Conservation (phyloP, 2,888 invertebrate species). For the Margaritifera margaritifera region DNA sequence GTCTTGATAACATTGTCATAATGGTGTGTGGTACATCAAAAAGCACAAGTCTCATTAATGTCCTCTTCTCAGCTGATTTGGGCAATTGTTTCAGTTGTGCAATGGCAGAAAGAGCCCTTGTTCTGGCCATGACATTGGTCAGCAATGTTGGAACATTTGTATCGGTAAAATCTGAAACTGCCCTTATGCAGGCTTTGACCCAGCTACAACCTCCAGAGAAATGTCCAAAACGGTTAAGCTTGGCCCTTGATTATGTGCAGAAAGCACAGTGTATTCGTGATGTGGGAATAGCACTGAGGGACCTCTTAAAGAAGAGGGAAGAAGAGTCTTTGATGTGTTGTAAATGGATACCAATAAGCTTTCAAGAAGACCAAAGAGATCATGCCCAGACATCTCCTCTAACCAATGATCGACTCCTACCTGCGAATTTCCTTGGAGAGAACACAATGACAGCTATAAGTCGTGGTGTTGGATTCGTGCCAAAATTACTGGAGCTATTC, state of each 20-base stretch:
- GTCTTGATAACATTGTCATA: conserved; percentile 9
- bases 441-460: too few relatives aligned
- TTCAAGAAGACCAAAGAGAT: too few relatives aligned
- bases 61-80: not conserved
- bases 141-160: conserved; percentile 31
- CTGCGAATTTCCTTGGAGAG: too few relatives aligned
- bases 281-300: conserved; percentile 9
- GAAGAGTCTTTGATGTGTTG: conserved; percentile 18
- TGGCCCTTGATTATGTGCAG: conserved; percentile 11
- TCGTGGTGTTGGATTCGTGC: too few relatives aligned
- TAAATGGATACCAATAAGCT: conserved; percentile 1
- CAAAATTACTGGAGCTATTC: too few relatives aligned
- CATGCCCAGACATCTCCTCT: too few relatives aligned
- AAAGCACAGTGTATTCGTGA: conserved; percentile 17
- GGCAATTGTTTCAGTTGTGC: conserved; percentile 1
- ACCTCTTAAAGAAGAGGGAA: conserved; percentile 19
- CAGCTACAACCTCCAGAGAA: conserved; percentile 12
- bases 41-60: conserved; percentile 7
- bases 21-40: conserved; percentile 8
- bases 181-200: conserved; percentile 16
- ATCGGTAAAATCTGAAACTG: conserved; percentile 5
- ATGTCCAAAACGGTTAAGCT: conserved; percentile 16
- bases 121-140: conserved; percentile 30
- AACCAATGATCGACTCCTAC: too few relatives aligned
- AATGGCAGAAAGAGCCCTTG: conserved; percentile 36